These are phyloP conservation scores for Coendou prehensilis DNA, from an alignment of 2,797 vertebrate genomes.

Conservation along the genomic window DNA sequence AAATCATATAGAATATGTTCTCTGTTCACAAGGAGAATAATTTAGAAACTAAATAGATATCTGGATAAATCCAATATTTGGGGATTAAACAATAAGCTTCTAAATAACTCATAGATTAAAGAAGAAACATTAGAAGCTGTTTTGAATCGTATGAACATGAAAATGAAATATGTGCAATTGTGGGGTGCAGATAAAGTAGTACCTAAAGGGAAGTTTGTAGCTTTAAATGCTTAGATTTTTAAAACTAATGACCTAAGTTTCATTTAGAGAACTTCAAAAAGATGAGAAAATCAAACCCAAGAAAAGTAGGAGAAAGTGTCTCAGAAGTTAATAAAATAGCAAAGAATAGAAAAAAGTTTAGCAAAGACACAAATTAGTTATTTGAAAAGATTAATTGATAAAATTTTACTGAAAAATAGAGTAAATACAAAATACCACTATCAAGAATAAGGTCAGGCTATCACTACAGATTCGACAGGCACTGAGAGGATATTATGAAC, in stretches of 20 bases:
- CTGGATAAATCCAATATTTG: neutral
- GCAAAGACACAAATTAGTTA: neutral
- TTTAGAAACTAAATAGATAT: neutral
- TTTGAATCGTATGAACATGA: neutral
- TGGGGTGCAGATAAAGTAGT: neutral
- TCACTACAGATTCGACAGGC: neutral
- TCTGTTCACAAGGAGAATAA: neutral
- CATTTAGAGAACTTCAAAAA: neutral
- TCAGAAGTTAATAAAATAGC: neutral
- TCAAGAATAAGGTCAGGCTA: neutral
- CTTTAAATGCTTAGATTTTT: neutral
- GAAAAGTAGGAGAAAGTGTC: neutral
- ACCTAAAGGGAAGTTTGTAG: neutral
- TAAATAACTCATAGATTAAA: neutral
- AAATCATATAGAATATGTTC: neutral
- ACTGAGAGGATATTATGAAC: neutral
- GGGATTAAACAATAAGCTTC: neutral
- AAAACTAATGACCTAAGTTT: neutral
- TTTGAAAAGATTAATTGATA: neutral
- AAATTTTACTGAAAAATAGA: neutral
- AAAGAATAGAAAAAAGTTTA: neutral
- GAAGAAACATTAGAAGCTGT: neutral
- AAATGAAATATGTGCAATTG: neutral
- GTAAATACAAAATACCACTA: neutral
- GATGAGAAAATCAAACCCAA: neutral